Evolutionary conservation across 2,113 vertebrate genomes (phyloP).

Genomic region (Cheirogaleus medius): DNA sequence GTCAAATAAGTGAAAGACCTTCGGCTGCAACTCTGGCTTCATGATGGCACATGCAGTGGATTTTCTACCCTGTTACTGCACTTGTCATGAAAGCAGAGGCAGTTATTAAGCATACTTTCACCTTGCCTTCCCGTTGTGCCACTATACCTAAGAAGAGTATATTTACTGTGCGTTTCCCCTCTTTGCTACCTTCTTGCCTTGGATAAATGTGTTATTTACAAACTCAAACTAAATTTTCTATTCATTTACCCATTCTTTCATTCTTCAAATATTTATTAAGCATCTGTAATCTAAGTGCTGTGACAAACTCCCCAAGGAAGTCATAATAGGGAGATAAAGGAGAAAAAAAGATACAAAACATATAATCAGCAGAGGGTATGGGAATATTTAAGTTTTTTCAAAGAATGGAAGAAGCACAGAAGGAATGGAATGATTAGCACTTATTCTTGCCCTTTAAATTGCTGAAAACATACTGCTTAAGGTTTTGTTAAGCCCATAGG

Average conservation of each 20-base stretch:
- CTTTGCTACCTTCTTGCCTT: not conserved
- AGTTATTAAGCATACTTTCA: not conserved
- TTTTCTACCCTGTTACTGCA: not conserved
- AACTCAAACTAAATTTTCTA: not conserved
- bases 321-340: not conserved
- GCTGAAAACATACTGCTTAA: not conserved
- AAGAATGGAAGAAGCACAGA: not conserved
- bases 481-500: not conserved
- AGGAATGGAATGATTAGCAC: slow-evolving; percentile 1
- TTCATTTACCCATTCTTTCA: not conserved
- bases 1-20: not conserved
- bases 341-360: not conserved
- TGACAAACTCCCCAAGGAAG: not conserved
- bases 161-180: not conserved
- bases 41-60: not conserved
- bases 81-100: not conserved
- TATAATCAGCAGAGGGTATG: not conserved
- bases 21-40: not conserved
- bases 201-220: not conserved
- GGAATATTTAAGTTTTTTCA: not conserved
- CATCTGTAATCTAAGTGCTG: not conserved
- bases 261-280: not conserved
- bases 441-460: not conserved
- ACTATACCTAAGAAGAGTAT: not conserved
- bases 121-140: not conserved